These are phyloP conservation scores for Parapsyche elsis DNA, from an alignment of 1,140 invertebrate genomes.

Conservation along the genomic window DNA sequence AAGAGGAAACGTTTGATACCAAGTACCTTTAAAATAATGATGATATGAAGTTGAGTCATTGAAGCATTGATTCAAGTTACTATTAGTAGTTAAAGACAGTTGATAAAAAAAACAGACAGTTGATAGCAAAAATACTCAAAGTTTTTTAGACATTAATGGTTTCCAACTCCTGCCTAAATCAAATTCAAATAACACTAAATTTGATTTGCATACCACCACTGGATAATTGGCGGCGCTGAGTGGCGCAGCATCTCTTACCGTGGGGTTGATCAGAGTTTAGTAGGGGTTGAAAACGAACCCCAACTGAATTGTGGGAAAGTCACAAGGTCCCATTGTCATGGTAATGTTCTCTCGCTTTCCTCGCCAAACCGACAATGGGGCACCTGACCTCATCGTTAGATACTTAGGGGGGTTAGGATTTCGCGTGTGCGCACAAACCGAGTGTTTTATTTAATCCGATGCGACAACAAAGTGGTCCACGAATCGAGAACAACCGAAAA, in stretches of 20 bases:
- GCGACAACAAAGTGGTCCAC: constrained; percentile 11
- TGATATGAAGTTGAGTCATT: no score
- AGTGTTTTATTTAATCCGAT: constrained; percentile 38
- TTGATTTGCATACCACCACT: constrained; percentile 47
- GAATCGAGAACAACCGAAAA: background rate
- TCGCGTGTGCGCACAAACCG: constrained; percentile 15
- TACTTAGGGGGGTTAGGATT: constrained; percentile 3
- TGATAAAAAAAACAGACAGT: no score
- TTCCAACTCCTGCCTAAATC: constrained; percentile 3
- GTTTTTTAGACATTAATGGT: no score
- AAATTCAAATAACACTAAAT: background rate
- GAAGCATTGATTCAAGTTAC: no score
- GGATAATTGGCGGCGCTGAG: constrained; percentile 44
- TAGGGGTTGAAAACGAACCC: constrained; percentile 25
- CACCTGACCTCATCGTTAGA: constrained; percentile 26
- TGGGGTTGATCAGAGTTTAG: constrained; percentile 2
- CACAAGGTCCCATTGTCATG: constrained; percentile 41
- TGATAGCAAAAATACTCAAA: background rate
- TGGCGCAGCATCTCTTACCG: constrained; percentile 26
- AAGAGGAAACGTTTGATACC: no score
- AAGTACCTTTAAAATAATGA: no score
- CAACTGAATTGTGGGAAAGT: constrained; percentile 40
- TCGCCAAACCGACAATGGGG: constrained; percentile 15
- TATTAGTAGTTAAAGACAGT: no score
- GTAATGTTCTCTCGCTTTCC: constrained; percentile 35